Evolutionary conservation across 1,140 invertebrate species (phyloP), one percentile per base, ranked within the genome.

Genomic region (Lepeophtheirus salmonis): DNA sequence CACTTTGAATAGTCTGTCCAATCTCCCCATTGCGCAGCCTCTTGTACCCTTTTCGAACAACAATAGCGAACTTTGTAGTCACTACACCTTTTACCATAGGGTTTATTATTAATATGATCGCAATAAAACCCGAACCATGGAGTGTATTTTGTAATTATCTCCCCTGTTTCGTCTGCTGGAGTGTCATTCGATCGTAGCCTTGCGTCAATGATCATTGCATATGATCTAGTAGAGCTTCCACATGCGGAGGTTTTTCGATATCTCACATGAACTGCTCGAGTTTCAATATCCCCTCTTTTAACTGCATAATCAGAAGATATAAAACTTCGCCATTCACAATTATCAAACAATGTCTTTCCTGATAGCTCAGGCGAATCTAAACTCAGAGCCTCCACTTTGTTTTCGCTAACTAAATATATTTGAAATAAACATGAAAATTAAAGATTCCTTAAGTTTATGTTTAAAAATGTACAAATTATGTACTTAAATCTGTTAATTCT

Each of bases 61-160:
- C 55, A 57, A 21, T 24, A 57, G 21, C 55, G 22, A 2, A 57
- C 55, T 41, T 57, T 57, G 55, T 26, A 57, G 26, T 57, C 55
- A 17, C 26, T 57, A n/a, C 55, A 57, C 25, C 16, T 24, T 3
- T 25, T 57, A 6, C 55, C 55, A 41, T 24, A 26, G 2, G 26
- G 16, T 25, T 57, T 25, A 21, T 57, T 57, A 21, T 57, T 57
- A n/a, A 23, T 57, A 18, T 57, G 22, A 4, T 26, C 22, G 26
- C 55, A 57, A 4, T 26, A 41, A 4, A 41, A 26, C 2, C 55
- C 55, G 21, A 26, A 57, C 3, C 55, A 23, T 24, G 55, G 55
- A 16, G 55, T 57, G 26, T 24, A 12, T 41, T 57, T 57, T 17
- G 55, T 57, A 23, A 57, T 26, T 13, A 26, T 13, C 25, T 25